Conservation (phyloP, 2,888 invertebrate species). For the Plusia festucae region DNA sequence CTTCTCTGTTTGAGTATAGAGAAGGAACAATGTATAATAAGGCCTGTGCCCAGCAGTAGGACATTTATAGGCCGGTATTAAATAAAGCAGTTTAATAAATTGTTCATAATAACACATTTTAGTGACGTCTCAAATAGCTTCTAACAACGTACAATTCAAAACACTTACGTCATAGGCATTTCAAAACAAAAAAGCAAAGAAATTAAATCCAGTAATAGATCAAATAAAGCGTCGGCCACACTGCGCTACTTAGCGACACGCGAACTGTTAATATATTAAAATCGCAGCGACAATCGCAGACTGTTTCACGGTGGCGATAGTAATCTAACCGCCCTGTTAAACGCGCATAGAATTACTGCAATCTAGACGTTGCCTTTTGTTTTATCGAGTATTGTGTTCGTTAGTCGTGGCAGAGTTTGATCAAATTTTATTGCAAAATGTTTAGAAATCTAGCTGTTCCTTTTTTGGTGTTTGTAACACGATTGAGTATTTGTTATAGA, state of each 20-base stretch:
- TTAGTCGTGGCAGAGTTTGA: too few relatives aligned
- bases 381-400: neutral
- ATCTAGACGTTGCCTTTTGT: conserved; percentile 14
- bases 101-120: neutral
- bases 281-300: conserved; percentile 66
- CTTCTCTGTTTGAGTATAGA: too few relatives aligned
- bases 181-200: conserved; percentile 13
- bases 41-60: too few relatives aligned
- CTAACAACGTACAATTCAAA: neutral
- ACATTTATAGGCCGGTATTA: too few relatives aligned
- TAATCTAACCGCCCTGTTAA: conserved; percentile 59
- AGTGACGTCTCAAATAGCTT: neutral
- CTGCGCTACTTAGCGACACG: conserved; percentile 61
- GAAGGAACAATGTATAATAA: too few relatives aligned
- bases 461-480: too few relatives aligned
- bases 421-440: neutral
- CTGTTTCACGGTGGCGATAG: conserved; percentile 59
- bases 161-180: conserved; percentile 5
- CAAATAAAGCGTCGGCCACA: conserved; percentile 53
- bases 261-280: conserved; percentile 65
- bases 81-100: neutral
- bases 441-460: neutral
- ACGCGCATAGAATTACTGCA: conserved; percentile 23
- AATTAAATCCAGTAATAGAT: conserved; percentile 43
- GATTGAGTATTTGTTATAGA: too few relatives aligned